These are phyloP conservation scores for Halcyon badia DNA, from an alignment of 2,797 vertebrate genomes.

Conservation along the genomic window DNA sequence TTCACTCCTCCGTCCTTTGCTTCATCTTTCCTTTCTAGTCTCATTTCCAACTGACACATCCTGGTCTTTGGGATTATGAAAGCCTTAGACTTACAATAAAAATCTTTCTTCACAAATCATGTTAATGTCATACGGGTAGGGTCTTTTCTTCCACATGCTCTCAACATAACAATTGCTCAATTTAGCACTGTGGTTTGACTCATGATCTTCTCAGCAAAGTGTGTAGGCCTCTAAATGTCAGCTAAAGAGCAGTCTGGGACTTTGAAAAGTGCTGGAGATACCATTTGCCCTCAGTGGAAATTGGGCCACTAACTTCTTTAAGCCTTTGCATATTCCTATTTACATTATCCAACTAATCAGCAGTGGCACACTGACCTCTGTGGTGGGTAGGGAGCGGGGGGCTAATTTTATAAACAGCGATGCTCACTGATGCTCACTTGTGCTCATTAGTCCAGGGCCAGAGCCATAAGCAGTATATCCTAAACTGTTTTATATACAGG, in stretches of 20 bases:
- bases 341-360: not conserved
- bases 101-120: not conserved
- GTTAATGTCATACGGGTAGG: not conserved
- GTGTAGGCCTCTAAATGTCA: not conserved
- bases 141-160: fast-evolving
- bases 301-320: not conserved
- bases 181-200: not conserved
- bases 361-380: not conserved
- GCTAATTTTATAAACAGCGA: not conserved
- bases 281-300: not conserved
- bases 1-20: not conserved
- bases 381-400: not conserved
- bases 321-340: not conserved
- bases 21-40: not conserved
- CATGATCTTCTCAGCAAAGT: not conserved
- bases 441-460: not conserved
- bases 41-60: not conserved
- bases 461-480: not conserved
- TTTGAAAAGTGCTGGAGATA: not conserved
- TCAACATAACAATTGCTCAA: not conserved
- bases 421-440: not conserved
- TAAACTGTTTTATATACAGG: not conserved
- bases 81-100: not conserved
- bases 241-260: not conserved
- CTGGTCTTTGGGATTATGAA: not conserved